Evolutionary conservation across 1,140 invertebrate species (phyloP).

Genomic region (Lamellibrachia luymesi): DNA sequence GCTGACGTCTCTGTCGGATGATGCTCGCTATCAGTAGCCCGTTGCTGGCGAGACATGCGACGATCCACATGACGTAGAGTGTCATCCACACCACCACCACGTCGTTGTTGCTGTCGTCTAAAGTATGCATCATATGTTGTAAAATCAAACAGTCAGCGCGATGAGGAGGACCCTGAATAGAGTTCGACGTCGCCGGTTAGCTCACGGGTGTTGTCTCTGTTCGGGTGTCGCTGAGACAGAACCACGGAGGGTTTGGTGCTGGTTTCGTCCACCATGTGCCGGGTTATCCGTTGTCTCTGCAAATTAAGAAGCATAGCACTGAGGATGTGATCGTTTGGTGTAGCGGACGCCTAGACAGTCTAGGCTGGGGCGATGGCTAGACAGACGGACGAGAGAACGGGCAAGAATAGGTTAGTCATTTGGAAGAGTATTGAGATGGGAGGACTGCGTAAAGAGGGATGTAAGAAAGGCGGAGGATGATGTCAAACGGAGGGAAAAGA

Average conservation of each 20-base stretch:
- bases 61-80: not conserved
- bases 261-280: not conserved
- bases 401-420: too few relatives aligned
- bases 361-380: not conserved
- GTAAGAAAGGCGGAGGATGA: too few relatives aligned
- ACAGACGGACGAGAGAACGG: not conserved
- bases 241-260: not conserved
- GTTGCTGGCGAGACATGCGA: not conserved
- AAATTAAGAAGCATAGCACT: not conserved
- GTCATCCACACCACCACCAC: not conserved
- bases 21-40: not conserved
- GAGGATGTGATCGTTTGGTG: not conserved
- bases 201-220: not conserved
- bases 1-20: not conserved
- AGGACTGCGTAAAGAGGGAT: too few relatives aligned
- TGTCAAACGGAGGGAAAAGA: too few relatives aligned
- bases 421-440: too few relatives aligned
- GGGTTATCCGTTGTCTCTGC: not conserved
- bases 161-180: not conserved
- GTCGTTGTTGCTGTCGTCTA: not conserved
- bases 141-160: not conserved
- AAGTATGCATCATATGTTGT: not conserved
- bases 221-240: not conserved
- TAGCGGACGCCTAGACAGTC: not conserved
- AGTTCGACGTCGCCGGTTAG: not conserved